These are phyloP conservation scores for Buphagus erythrorhynchus DNA, from an alignment of 2,797 vertebrate species.

Conservation along the genomic window DNA sequence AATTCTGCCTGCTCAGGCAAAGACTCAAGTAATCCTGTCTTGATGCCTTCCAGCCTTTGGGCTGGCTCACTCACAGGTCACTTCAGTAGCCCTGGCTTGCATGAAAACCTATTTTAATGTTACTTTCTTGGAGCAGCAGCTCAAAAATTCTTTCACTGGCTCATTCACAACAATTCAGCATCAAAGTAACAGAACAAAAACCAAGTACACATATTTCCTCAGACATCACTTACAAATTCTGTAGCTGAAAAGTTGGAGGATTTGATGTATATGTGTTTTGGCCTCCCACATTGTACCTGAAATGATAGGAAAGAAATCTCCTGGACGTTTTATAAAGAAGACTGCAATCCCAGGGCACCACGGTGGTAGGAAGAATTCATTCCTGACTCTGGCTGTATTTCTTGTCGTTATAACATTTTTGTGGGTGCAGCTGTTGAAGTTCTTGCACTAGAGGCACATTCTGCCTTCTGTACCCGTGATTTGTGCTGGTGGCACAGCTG, in stretches of 20 bases:
- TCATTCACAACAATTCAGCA: background rate
- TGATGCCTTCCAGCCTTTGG: background rate
- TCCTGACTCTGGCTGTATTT: background rate
- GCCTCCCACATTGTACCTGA: background rate
- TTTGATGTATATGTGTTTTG: background rate
- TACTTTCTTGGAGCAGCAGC: background rate
- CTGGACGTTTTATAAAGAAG: background rate
- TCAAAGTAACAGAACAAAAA: background rate
- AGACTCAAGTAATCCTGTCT: background rate
- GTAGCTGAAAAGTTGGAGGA: background rate
- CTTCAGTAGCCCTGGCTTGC: background rate
- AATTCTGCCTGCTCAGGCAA: background rate
- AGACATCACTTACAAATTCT: background rate
- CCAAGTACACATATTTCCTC: background rate
- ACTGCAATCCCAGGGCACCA: background rate
- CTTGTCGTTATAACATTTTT: background rate
- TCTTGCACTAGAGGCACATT: background rate
- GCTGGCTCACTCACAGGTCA: background rate
- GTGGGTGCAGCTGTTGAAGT: background rate
- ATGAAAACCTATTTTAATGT: background rate
- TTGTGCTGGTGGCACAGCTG: background rate
- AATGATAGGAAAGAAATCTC: background rate
- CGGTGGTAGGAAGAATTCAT: rapidly evolving
- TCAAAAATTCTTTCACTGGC: background rate
- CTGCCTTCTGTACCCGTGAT: background rate